phyloP scores from a whole-genome alignment of 1,140 invertebrate species.

The Hetaerina americana region DNA sequence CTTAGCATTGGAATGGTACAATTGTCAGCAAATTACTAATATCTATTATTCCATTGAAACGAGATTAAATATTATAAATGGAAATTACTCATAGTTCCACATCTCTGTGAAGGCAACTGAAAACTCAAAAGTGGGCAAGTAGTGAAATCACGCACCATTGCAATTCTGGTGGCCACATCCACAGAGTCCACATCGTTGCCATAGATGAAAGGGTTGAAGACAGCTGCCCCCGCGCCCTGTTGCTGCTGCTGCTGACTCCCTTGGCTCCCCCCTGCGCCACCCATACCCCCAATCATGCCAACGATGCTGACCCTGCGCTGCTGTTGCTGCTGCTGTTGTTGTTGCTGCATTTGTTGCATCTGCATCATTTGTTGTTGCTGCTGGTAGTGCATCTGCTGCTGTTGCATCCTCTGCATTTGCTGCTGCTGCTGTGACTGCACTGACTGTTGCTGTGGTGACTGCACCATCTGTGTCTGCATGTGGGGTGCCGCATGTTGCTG shows the following conservation, averaged over 20 bases:
- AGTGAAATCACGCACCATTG: slow-evolving; percentile 78
- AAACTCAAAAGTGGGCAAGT: too few species aligned
- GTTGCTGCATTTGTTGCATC: slow-evolving; percentile 5
- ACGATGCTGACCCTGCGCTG: not conserved
- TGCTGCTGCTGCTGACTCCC: slow-evolving; percentile 5
- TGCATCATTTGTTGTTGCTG: slow-evolving; percentile 21
- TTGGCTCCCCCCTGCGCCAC: not conserved
- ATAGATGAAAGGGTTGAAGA: slow-evolving; percentile 79
- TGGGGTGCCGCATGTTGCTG: not conserved
- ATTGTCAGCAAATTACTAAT: too few species aligned
- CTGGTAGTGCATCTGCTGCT: slow-evolving; percentile 11
- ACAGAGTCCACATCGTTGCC: slow-evolving; percentile 96
- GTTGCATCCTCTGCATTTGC: slow-evolving; percentile 15
- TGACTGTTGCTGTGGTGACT: slow-evolving; percentile 18
- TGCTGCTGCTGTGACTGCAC: slow-evolving; percentile 12
- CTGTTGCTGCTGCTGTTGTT: not conserved
- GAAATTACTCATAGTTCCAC: too few species aligned
- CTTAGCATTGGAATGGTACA: too few species aligned
- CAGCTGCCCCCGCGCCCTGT: slow-evolving; percentile 12
- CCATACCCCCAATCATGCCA: not conserved
- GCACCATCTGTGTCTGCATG: not conserved
- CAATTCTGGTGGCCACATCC: slow-evolving; percentile 94
- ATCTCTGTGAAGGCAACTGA: too few species aligned
- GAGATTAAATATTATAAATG: too few species aligned
- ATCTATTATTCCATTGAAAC: too few species aligned